Conservation (phyloP, 2,797 vertebrate species). For the Phataginus tetradactyla region DNA sequence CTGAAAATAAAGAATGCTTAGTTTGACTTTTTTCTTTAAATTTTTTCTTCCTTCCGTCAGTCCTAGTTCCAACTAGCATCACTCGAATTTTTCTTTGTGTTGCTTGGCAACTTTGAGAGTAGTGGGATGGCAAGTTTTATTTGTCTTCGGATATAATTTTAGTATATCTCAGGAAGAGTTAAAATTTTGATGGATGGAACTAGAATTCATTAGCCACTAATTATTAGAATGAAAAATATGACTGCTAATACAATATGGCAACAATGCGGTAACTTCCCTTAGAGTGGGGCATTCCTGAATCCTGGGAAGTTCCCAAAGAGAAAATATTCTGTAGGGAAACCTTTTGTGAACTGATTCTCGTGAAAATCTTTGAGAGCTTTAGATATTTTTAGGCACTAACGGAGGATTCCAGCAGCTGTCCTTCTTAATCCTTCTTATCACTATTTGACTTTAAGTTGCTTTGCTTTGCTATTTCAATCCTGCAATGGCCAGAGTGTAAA, state of each 20-base stretch:
- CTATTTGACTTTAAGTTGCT: slow-evolving; percentile 22
- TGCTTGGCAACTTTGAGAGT: neutral
- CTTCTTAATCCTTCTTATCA: neutral
- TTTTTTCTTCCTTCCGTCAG: neutral
- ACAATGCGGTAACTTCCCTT: neutral
- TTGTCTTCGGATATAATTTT: neutral
- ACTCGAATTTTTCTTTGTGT: neutral
- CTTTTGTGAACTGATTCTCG: slow-evolving; percentile 15
- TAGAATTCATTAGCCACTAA: neutral
- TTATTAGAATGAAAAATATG: neutral
- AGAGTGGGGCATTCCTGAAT: slow-evolving; percentile 4
- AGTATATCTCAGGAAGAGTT: neutral
- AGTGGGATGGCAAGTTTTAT: neutral
- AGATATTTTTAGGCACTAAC: neutral
- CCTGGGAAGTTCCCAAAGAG: slow-evolving; percentile 18
- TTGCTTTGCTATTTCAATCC: neutral
- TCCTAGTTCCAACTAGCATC: neutral
- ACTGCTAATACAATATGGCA: neutral
- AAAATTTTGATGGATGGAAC: neutral
- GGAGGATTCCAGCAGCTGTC: neutral
- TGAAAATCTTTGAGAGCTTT: neutral
- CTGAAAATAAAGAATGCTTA: too few relatives aligned
- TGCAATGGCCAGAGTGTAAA: neutral
- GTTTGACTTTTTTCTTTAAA: neutral
- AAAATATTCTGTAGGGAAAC: neutral